Evolutionary conservation across 2,797 vertebrate species (phyloP), one percentile per base, ranked within the genome.

Genomic region (Orestias chungarensis): DNA sequence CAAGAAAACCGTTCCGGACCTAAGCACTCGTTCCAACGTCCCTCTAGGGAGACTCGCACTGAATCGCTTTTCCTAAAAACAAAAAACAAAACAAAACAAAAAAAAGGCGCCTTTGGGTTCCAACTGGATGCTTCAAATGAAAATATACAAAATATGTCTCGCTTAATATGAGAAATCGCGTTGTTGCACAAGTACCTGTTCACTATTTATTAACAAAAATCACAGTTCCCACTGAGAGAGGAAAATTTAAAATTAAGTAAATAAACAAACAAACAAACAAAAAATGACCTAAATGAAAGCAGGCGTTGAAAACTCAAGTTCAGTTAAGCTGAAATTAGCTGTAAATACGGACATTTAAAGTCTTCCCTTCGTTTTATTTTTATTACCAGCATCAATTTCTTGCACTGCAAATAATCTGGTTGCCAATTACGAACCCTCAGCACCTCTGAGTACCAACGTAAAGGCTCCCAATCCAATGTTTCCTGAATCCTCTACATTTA

Each of bases 31-130:
- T 12, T 8, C 17, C 25, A 35, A 59, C 1, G 1, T 57, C 70
- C 67, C 42, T 7, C 6, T 68, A 50, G 40, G 27, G 31, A 33
- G 27, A 54, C 73, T 69, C 38, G 29, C 70, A 64, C 70, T 75
- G 76, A 80, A 78, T 80, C 46, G 23, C 25, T 49, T 80, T 46
- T n/a, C n/a, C n/a, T n/a, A n/a, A n/a, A n/a, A n/a, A n/a, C n/a
- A n/a, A n/a, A n/a, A n/a, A n/a, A n/a, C n/a, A n/a, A n/a, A n/a
- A n/a, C n/a, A n/a, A n/a, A n/a, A n/a, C n/a, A n/a, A 23, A 52
- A 69, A 59, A 52, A 57, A 6, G 23, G 75, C 4, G 1, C 40
- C 23, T 35, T 64, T 40, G 23, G 70, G 17, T 62, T 9, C 9
- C 40, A n/a, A 42, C 52, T 46, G 14, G 71, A 17, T 14, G 10